A percentile compares a stretch with the other conserved stretches of the same genome.
phyloP scores from a whole-genome alignment of 2,797 vertebrate genomes.

The Eulemur albifrons region DNA sequence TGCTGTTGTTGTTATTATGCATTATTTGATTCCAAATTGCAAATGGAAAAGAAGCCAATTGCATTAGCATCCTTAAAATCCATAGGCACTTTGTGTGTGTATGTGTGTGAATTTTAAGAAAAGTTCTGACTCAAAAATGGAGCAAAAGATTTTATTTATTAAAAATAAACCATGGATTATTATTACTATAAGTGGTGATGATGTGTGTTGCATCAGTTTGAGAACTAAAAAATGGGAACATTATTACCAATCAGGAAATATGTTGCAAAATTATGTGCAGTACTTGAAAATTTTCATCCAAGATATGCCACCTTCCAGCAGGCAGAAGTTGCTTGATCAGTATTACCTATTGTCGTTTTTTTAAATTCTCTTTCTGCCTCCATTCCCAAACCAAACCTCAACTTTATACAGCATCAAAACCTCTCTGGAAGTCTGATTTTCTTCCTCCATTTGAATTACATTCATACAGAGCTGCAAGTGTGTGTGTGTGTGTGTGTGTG shows the following conservation, averaged over 20 bases:
- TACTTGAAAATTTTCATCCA: background rate
- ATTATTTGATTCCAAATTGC: background rate
- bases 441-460: background rate
- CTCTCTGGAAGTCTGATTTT: background rate
- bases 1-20: background rate
- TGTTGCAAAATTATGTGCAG: background rate
- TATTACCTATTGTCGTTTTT: background rate
- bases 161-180: background rate
- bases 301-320: background rate
- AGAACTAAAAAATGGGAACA: background rate
- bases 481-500: accelerated
- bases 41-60: conserved; percentile 17
- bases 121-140: background rate
- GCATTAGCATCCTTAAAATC: background rate
- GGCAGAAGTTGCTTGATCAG: background rate
- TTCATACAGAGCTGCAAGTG: background rate
- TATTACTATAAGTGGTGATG: background rate
- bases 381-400: background rate
- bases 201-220: background rate
- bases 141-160: background rate
- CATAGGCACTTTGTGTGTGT: background rate
- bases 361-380: background rate
- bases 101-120: background rate
- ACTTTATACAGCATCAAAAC: background rate
- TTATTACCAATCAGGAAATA: conserved; percentile 6